Base-by-base conservation (phyloP, 2,888 invertebrate species). In the Pseudanteris insignis region DNA sequence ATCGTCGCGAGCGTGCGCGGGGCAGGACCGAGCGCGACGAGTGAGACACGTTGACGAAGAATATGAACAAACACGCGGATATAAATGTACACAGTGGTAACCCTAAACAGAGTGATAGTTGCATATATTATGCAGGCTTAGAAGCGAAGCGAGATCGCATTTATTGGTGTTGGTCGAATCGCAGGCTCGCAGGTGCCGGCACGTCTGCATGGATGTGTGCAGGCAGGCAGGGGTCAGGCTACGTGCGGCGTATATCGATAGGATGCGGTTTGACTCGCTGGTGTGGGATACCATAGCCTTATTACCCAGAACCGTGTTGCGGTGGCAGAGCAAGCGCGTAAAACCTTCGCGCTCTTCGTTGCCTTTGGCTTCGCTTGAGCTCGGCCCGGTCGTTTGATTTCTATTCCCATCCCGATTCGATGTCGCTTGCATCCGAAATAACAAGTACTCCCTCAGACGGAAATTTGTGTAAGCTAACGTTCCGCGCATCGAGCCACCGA, bases 231-330 rank as follows among this genome's bases (percentile, higher is more conserved):
- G n/a, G 57, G 64, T 59, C 26, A 9, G 37, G 50, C 60, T 71
- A 74, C 73, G 73, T 75, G 74, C 68, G 57, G 65, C 64, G 74
- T 71, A 65, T 74, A 71, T 67, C 69, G 72, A 73, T 74, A 65
- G 71, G 66, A 67, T 71, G 72, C 69, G 71, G 71, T 72, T 72
- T 71, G 66, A 70, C 72, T 71, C 69, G 61, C 67, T 66, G 66
- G 69, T 68, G 63, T 59, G 63, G 67, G 70, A 71, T 72, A 70
- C 70, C 71, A 68, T 69, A 65, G 68, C 69, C 69, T 73, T 73
- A 73, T 74, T 75, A 72, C 73, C 70, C 69, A 67, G 68, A 70
- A 68, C n/a, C 70, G 70, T 70, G 72, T 73, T 73, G 72, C 66
- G 74, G 72, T 67, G 62, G 62, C 67, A 68, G 70, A 70, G 69